phyloP scores from a whole-genome alignment of 2,113 vertebrate genomes.

The Planiliza haematocheilus region DNA sequence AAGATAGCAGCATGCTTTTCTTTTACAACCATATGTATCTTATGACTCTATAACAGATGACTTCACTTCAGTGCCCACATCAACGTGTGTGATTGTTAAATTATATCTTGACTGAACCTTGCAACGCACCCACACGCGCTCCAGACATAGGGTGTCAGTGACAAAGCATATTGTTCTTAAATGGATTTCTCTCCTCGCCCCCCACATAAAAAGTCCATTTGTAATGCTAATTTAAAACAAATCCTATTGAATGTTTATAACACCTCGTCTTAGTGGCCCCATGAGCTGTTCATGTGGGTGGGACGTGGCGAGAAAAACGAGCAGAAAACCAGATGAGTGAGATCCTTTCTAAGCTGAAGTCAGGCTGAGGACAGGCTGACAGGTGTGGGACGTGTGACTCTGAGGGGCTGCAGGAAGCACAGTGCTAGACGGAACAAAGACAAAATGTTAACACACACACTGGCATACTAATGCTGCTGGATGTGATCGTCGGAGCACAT shows the following conservation, averaged over 20 bases:
- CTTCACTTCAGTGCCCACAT: neutral
- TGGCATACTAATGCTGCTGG: slow-evolving; percentile 1
- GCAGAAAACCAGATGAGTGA: slow-evolving; percentile 17
- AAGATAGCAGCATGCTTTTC: neutral
- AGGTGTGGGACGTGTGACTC: slow-evolving; percentile 31
- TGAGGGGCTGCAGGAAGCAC: slow-evolving; percentile 23
- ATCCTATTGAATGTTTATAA: slow-evolving; percentile 16
- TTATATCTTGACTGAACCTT: neutral
- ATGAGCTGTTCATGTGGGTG: slow-evolving; percentile 1
- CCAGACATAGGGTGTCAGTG: neutral
- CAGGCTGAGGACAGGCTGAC: slow-evolving; percentile 32
- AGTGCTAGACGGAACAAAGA: slow-evolving; percentile 25
- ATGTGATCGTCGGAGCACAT: neutral
- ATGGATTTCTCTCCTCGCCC: slow-evolving; percentile 3
- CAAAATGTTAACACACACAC: slow-evolving; percentile 19
- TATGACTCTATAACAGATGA: no score
- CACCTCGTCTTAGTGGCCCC: slow-evolving; percentile 1
- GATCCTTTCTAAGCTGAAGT: slow-evolving; percentile 19
- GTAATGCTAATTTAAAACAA: slow-evolving; percentile 16
- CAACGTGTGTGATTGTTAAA: neutral
- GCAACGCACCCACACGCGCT: neutral
- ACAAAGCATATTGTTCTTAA: neutral
- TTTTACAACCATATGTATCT: no score
- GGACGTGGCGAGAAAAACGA: slow-evolving; percentile 8
- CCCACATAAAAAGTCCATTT: slow-evolving; percentile 25